These are phyloP conservation scores for Cavia porcellus DNA, from an alignment of 2,113 vertebrate genomes.

Conservation along the genomic window DNA sequence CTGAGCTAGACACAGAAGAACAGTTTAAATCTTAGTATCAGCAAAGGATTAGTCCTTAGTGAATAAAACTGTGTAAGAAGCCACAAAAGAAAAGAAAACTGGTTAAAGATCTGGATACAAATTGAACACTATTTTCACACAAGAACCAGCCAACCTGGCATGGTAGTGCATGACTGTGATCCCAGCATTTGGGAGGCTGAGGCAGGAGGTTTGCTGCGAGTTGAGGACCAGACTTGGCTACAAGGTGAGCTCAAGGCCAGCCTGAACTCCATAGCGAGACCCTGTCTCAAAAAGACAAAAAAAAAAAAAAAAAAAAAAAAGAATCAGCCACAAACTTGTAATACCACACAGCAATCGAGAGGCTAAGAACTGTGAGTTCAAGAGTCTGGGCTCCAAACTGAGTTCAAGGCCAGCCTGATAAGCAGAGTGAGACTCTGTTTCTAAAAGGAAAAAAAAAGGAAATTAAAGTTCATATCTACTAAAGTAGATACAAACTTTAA, in stretches of 20 bases:
- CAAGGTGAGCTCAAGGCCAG: background rate
- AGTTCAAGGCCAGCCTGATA: too few relatives aligned
- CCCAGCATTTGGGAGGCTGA: background rate
- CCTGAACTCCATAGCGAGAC: background rate
- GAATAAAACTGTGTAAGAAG: background rate
- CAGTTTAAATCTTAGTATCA: slow-evolving; percentile 41
- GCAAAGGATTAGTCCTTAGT: background rate
- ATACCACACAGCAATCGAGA: too few relatives aligned
- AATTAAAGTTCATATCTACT: too few relatives aligned
- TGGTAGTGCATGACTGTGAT: background rate
- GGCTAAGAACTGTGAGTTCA: too few relatives aligned
- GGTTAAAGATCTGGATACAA: background rate
- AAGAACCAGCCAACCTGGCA: background rate
- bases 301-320: background rate
- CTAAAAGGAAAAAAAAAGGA: background rate
- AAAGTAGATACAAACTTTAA: too few relatives aligned
- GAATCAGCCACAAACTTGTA: too few relatives aligned
- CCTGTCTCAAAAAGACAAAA: background rate
- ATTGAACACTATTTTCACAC: background rate
- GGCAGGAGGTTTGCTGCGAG: background rate
- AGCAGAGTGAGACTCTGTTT: too few relatives aligned
- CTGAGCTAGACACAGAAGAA: background rate
- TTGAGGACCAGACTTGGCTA: background rate
- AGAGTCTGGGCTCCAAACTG: too few relatives aligned
- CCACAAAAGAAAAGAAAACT: background rate